Evolutionary conservation across 2,888 invertebrate species (phyloP).

Genomic region (Hyles lineata): DNA sequence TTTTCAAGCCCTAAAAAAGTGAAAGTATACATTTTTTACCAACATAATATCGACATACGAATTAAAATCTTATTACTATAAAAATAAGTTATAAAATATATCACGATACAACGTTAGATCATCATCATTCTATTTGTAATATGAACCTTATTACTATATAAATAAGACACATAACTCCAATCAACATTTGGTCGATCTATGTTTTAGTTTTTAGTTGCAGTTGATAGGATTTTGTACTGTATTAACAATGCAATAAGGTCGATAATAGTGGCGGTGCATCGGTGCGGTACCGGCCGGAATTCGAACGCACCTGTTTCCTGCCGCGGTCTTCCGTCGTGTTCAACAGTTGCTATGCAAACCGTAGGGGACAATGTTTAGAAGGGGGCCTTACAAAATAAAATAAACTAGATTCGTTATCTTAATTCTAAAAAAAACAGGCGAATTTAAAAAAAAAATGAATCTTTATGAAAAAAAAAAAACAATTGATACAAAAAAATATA

Average conservation of each 20-base stretch:
- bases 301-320: conserved; percentile 68
- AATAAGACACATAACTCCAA: not conserved
- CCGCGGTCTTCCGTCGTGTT: conserved; percentile 51
- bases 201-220: not conserved
- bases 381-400: not conserved
- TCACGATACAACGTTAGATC: too few relatives aligned
- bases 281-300: conserved; percentile 42
- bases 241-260: not conserved
- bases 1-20: not conserved
- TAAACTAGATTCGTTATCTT: too few relatives aligned
- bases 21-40: not conserved
- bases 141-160: not conserved
- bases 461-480: too few relatives aligned
- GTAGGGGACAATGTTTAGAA: not conserved
- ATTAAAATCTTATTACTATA: too few relatives aligned
- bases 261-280: not conserved
- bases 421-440: too few relatives aligned
- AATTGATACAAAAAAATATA: too few relatives aligned
- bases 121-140: not conserved
- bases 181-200: too few relatives aligned
- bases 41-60: too few relatives aligned
- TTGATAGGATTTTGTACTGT: not conserved
- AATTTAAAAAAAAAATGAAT: too few relatives aligned
- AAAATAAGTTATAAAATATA: too few relatives aligned
- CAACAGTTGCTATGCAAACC: conserved; percentile 3